Evolutionary conservation across 2,113 vertebrate species (phyloP), one percentile per base, ranked within the genome.

Genomic region (Pundamilia nyererei): DNA sequence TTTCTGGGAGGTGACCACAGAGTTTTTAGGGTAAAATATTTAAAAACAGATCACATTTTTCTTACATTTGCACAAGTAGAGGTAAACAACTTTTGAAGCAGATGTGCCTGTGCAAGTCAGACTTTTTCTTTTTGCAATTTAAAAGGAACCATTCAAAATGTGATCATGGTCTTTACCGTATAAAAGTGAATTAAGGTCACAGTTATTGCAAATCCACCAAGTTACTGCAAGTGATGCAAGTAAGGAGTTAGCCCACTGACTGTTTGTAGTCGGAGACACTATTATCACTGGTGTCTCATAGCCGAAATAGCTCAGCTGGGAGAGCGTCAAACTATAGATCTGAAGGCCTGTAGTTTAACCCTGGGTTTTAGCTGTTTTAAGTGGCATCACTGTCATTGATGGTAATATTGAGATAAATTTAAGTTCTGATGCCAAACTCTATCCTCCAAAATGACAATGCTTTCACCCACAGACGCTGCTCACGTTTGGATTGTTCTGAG

Each of bases 351-450:
- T 60, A 19, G 58, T 6, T 33, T 33, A 62, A 62, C 1, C 29
- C 58, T 33, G 29, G 58, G 0, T 62, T 62, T 62, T 0, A 3
- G 58, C 11, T 7, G 31, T n/a, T 62, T 35, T 62, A 19, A 19
- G 1, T 62, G 17, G 58, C 56, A 17, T 60, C 56, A 60, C 56
- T 31, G 29, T 31, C 26, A 31, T 10, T 60, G 26, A 60, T 58
- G 55, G 24, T 31, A 1, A 31, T 31, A 19, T 60, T 60, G 56
- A 17, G 29, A 33, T 60, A 60, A 60, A 19, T 60, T 33, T 6
- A 60, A 33, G 9, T 33, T 60, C 58, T 60, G 58, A 60, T 1
- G 3, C 15, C 56, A 60, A 58, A 29, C 55, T 9, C 26, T 60
- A 15, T 60, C 26, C 14, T 60, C 14, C 3, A 60, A 62, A 62